Percentiles rank a stretch among this genome's conserved stretches.
phyloP scores from a whole-genome alignment of 2,113 vertebrate species.

The Dissostichus mawsoni region DNA sequence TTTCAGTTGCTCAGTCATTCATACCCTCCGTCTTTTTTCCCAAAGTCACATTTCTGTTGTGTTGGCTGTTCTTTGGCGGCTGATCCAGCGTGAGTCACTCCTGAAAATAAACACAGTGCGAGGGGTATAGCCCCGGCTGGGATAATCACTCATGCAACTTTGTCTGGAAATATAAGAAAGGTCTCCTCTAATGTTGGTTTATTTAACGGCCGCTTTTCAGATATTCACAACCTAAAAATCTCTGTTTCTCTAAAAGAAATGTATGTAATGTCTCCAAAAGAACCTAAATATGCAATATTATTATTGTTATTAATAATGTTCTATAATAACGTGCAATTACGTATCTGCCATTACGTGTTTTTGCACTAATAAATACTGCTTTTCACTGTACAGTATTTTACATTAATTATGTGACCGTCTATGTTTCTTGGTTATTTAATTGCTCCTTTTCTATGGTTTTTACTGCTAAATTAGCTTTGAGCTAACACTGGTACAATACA shows the following conservation, averaged over 20 bases:
- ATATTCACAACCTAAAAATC: too few relatives aligned
- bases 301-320: too few relatives aligned
- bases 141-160: conserved; percentile 32
- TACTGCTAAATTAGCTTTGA: background rate
- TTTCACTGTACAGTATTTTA: too few relatives aligned
- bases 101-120: conserved; percentile 62
- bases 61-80: conserved; percentile 69
- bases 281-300: too few relatives aligned
- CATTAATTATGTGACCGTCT: too few relatives aligned
- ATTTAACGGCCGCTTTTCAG: background rate
- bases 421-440: too few relatives aligned
- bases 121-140: conserved; percentile 12
- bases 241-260: too few relatives aligned
- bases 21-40: conserved; percentile 38
- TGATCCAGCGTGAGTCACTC: conserved; percentile 71
- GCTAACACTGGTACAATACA: background rate
- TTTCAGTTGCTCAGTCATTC: conserved; percentile 71
- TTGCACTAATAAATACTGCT: too few relatives aligned
- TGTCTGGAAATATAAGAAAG: background rate
- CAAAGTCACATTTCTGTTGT: conserved; percentile 65
- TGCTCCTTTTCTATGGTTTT: background rate
- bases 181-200: conserved; percentile 1
- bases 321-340: too few relatives aligned
- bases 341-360: too few relatives aligned
- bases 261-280: too few relatives aligned